A percentile compares a stretch with the other conserved stretches of the same genome.
Evolutionary conservation across 2,888 invertebrate genomes (phyloP).

Genomic region (Drosophila picticornis): DNA sequence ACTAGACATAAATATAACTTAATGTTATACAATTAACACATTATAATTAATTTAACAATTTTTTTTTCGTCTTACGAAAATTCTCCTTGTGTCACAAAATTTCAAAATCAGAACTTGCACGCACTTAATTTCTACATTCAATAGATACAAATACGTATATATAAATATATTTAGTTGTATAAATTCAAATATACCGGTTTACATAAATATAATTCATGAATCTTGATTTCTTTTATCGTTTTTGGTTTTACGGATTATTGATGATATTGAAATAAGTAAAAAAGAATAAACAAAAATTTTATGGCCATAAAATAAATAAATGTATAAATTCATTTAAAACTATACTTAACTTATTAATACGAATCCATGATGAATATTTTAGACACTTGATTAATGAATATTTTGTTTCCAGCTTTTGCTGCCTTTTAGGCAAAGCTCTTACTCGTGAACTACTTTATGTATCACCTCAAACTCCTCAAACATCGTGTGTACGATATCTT

Average conservation of each 20-base stretch:
- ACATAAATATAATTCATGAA: constrained; percentile 54
- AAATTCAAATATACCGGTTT: constrained; percentile 36
- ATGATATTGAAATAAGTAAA: neutral
- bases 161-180: constrained; percentile 58
- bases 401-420: neutral
- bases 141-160: constrained; percentile 53
- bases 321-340: neutral
- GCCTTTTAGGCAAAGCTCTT: constrained; percentile 11
- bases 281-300: neutral
- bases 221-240: constrained; percentile 7
- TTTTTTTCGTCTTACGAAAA: constrained; percentile 64
- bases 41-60: constrained; percentile 69
- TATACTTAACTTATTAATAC: neutral
- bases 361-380: neutral
- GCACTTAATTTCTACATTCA: constrained; percentile 65
- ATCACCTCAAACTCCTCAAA: neutral
- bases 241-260: neutral
- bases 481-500: neutral
- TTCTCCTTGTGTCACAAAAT: constrained; percentile 18
- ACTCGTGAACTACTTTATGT: neutral
- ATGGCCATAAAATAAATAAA: constrained; percentile 3
- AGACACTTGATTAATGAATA: constrained; percentile 32
- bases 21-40: constrained; percentile 30
- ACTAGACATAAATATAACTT: constrained; percentile 49
- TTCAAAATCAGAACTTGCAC: constrained; percentile 49